Base-by-base conservation (phyloP, 2,113 vertebrate genomes). In the Spermophilus dauricus region DNA sequence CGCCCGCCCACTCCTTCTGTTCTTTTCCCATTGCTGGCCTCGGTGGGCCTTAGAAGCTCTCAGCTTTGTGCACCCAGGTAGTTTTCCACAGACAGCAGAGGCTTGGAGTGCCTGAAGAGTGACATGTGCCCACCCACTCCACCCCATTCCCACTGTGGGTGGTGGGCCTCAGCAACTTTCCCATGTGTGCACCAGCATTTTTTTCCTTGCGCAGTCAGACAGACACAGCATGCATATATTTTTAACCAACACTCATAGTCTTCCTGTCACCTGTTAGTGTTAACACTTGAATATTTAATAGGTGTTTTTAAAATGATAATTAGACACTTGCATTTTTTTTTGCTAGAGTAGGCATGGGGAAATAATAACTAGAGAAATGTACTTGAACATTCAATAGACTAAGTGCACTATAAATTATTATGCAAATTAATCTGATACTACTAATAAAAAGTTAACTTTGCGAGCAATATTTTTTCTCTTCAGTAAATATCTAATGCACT, bases 281-380 rank as follows among this genome's bases (percentile, higher is more conserved):
- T 16, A 87, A 67, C 10, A 42, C 51, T 93, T 78, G 58, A 86
- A 90, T 63, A 90, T 69, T 77, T 91, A 83, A 48, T 42, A 67
- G 8, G 10, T 72, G 39, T n/a, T 53, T 67, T 89, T 96, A 9
- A 82, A 93, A 90, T 72, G 24, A 90, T 95, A 93, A 86, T 82
- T 6, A 84, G 48, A 76, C 13, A 82, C 12, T 34, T 80, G 24
- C 5, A 78, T 53, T 80, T 39, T n/a, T 63, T n/a, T 76, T 76
- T 89, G 30, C 32, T 18, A 51, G 18, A 53, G 42, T 9, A 75
- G 39, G 26, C 0, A 76, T 53, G 11, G 58, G 28, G 42, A 77
- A 80, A 42, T n/a, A 22, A 17, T 85, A 88, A 78, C n/a, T 20
- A 80, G 14, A 76, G 1, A 75, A 89, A 56, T 69, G 16, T 30